Base-by-base conservation (phyloP, 2,797 vertebrate species). In the Mastacembelus armatus region DNA sequence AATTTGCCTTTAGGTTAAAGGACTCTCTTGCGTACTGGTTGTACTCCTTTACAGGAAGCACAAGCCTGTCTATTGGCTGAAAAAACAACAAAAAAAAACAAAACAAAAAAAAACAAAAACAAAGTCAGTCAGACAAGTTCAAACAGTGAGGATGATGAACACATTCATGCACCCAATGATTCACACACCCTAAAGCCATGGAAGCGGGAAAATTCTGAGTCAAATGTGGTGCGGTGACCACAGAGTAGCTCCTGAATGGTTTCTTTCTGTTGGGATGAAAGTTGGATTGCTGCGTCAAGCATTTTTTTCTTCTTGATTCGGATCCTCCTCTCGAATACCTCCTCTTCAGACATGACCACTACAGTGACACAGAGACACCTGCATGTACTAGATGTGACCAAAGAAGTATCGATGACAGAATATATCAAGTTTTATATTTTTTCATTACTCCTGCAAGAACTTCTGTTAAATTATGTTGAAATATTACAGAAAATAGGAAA, bases 331-430 rank as follows among this genome's bases (percentile, higher is more conserved):
- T 93, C 84, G 67, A 92, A 65, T 43, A 96, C 92, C 0, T 92
- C 91, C 15, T 90, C 73, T 2, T 95, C 94, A 0, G 95, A 94
- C 95, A 95, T 95, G 83, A 95, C 94, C 91, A 96, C 95, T 96
- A 21, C 49, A 4, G 30, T 26, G 45, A 67, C 29, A 67, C 33
- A 52, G 26, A 55, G 38, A 43, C 16, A 33, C 21, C 26, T 24
- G 1, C 5, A 38, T 12, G 21, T 5, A 27, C 38, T 6, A 5
- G 11, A 21, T 7, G n/a, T 68, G 29, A 19, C 12, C 5, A 39
- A 10, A 24, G 14, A 30, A 33, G n/a, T 4, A 26, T 2, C n/a
- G n/a, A 47, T 27, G 27, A 24, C 6, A 44, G 42, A 14, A 18
- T 42, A 44, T 2, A 24, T 2, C 7, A 9, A 16, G 7, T 15